Conservation (phyloP, 2,797 vertebrate genomes). For the Darevskia mixta region DNA sequence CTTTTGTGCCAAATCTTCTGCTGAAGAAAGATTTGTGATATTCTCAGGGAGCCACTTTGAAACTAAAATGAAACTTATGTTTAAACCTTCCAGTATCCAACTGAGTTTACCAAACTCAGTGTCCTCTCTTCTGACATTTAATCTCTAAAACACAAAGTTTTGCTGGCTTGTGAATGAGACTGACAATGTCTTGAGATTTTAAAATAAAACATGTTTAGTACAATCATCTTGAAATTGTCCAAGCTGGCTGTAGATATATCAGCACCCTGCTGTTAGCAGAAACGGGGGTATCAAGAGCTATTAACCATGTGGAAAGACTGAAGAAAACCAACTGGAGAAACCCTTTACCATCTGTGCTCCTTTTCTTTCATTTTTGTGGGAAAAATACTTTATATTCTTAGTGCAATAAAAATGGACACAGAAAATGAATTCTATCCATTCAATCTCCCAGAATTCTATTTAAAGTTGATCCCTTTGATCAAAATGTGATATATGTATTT, state of each 20-base stretch:
- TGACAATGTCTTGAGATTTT: slow-evolving; percentile 62
- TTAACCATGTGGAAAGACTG: slow-evolving; percentile 36
- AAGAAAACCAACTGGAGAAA: slow-evolving; percentile 42
- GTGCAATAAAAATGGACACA: not conserved
- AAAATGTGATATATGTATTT: too few species aligned
- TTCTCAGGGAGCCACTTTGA: slow-evolving; percentile 50
- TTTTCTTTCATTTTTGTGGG: slow-evolving; percentile 14
- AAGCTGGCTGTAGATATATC: slow-evolving; percentile 54
- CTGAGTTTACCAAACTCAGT: slow-evolving; percentile 65
- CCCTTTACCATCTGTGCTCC: slow-evolving; percentile 32
- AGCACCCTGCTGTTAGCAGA: slow-evolving; percentile 58
- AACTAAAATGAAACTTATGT: slow-evolving; percentile 4
- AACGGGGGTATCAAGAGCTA: slow-evolving; percentile 53
- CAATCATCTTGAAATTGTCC: slow-evolving; percentile 66
- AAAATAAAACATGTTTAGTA: slow-evolving; percentile 58
- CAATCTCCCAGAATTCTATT: not conserved
- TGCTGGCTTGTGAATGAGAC: slow-evolving; percentile 65
- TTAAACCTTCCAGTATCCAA: slow-evolving; percentile 62
- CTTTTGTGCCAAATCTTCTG: slow-evolving; percentile 52
- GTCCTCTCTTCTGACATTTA: slow-evolving; percentile 59
- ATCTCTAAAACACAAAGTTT: slow-evolving; percentile 61
- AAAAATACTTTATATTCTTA: not conserved
- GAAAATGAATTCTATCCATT: not conserved
- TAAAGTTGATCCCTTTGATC: not conserved
- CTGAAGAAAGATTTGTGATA: slow-evolving; percentile 56